Evolutionary conservation across 2,888 invertebrate species (phyloP), one percentile per base, ranked within the genome.

Genomic region (Polyploca ridens): DNA sequence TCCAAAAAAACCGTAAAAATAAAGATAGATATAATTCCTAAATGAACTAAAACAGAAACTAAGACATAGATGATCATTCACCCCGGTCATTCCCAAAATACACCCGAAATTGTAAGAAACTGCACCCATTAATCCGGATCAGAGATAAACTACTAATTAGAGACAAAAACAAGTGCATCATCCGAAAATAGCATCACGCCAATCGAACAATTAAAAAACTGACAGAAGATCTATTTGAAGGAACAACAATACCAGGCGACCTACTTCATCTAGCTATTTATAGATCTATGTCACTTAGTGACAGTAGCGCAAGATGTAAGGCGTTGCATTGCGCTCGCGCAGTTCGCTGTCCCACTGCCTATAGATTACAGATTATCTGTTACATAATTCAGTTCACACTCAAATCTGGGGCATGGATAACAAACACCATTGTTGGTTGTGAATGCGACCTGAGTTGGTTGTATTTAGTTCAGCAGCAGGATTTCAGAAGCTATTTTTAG

Each of bases 221-320:
- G 54, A 54, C 54, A 8, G 54, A 54, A 54, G 54, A 54, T 54
- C 54, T 54, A 54, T 54, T 54, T 19, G 54, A 54, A 54, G 54
- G 3, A 19, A n/a, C 16, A 49, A 54, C 19, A 54, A 54, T 54
- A 54, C 16, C 5, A 5, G 27, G 2, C 54, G 54, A 54, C 54
- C 54, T 19, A 54, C 19, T 54, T 54, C 10, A 19, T 54, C 46
- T n/a, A 10, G 49, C 60, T 60, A 61, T 61, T 44, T 61, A 27
- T 61, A 61, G 61, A 54, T 19, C 8, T 19, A 54, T 41, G 33
- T 27, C 41, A 35, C 41, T 44, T 27, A 19, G 61, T 61, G 41
- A 61, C 61, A 61, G 41, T 44, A 14, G 61, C 61, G 19, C n/a
- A 46, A 54, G 54, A 54, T 54, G 54, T 54, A 54, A 54, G 16